Base-by-base conservation (phyloP, 2,888 invertebrate species). In the Ceramica pisi region DNA sequence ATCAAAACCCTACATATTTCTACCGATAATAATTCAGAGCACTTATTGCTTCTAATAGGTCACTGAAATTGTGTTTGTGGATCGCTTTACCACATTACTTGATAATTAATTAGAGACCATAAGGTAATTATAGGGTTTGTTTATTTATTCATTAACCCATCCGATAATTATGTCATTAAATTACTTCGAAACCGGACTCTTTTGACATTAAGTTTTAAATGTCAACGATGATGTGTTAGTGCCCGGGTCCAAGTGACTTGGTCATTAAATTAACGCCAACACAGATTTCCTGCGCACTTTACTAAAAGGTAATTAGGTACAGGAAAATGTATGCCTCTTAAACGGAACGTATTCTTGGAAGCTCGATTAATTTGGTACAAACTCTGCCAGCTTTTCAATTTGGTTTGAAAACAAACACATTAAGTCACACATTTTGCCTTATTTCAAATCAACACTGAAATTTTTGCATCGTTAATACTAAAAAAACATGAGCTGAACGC, bases 161-260 rank as follows among this genome's bases (percentile, higher is more conserved):
- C 46, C 41, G 48, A 19, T 38, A 41, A 1, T 61, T 50, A 41
- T 48, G 62, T 62, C 16, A 44, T 67, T 50, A 14, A 57, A 62
- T 44, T 2, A 19, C 70, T 67, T 31, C 21, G 21, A 56, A 67
- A 81, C 48, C 16, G 10, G 31, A 38, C 4, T 35, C 26, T n/a
- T 59, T 53, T 81, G 67, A 50, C 64, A 77, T 76, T 76, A 41
- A 44, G 2, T 12, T 23, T 50, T 21, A 79, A 79, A 79, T 81
- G 78, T 77, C 71, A 81, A 50, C 62, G 19, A 41, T 38, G 19
- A 53, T 21, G 23, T 21, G 14, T n/a, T n/a, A n/a, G n/a, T 35
- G 19, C 14, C 8, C 12, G n/a, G n/a, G 64, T 62, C 48, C 56
- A 51, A 59, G 6, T 21, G 12, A 51, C 51, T 61, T 64, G 35